Evolutionary conservation across 2,888 invertebrate species (phyloP).

Genomic region (Drosophila ezoana): DNA sequence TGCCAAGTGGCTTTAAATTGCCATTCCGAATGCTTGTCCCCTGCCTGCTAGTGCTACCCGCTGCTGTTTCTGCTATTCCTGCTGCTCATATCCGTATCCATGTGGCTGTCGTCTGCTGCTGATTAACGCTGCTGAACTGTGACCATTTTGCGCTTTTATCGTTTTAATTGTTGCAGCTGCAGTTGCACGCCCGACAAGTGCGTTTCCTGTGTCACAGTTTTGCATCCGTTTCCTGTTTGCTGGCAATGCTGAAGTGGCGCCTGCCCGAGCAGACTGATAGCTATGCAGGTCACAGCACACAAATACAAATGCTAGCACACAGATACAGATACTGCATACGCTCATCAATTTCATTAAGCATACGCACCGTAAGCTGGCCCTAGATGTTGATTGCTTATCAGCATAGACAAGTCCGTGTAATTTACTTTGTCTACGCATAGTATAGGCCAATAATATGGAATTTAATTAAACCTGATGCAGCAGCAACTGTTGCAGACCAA

Average conservation of each 20-base stretch:
- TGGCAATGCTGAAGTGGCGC: conserved; percentile 31
- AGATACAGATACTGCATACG: conserved; percentile 13
- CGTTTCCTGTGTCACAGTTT: conserved; percentile 76
- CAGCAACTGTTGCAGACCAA: conserved; percentile 5
- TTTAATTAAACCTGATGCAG: conserved; percentile 31
- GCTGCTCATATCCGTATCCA: conserved; percentile 36
- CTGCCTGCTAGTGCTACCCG: not conserved
- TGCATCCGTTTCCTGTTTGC: conserved; percentile 64
- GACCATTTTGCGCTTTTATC: conserved; percentile 72
- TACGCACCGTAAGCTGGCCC: conserved; percentile 31
- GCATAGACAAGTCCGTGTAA: conserved; percentile 7
- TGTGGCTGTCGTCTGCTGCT: conserved; percentile 56
- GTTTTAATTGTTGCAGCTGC: conserved; percentile 73
- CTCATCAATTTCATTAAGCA: conserved; percentile 58
- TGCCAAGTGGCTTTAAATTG: conserved; percentile 59
- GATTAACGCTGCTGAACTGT: conserved; percentile 71
- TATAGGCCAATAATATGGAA: conserved; percentile 6
- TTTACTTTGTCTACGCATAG: conserved; percentile 4
- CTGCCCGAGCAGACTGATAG: conserved; percentile 47
- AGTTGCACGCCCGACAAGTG: conserved; percentile 24
- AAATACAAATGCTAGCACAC: conserved; percentile 5
- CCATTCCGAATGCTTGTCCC: conserved; percentile 24
- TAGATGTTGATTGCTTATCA: conserved; percentile 54
- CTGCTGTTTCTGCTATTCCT: conserved; percentile 9
- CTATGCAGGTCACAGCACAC: conserved; percentile 66